phyloP scores from a whole-genome alignment of 2,797 vertebrate species.

The Sebastolobus altivelis region DNA sequence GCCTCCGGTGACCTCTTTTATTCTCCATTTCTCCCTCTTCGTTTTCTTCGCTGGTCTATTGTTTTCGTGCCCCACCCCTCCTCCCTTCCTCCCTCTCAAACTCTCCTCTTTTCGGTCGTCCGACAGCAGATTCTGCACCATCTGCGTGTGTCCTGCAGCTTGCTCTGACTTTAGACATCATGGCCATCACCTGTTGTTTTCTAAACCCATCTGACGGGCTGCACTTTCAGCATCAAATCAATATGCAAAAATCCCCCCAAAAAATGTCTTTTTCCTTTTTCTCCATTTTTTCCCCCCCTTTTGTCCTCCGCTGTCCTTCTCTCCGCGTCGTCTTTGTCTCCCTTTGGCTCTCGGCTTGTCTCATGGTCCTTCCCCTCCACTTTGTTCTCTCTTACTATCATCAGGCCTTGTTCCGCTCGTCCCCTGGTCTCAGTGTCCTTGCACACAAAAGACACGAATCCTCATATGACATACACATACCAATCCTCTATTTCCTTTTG shows the following conservation, averaged over 20 bases:
- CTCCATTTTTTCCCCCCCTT: conserved; percentile 9
- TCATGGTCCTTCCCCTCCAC: conserved; percentile 48
- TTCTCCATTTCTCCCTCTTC: conserved; percentile 66
- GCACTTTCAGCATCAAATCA: conserved; percentile 47
- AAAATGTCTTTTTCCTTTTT: conserved; percentile 25
- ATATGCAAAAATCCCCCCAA: conserved; percentile 11
- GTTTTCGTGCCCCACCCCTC: conserved; percentile 17
- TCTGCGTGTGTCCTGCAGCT: conserved; percentile 36
- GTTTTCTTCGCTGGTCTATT: conserved; percentile 52
- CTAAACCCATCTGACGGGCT: conserved; percentile 42
- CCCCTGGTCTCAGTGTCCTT: conserved; percentile 54
- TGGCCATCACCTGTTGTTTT: conserved; percentile 64
- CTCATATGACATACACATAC: conserved; percentile 35
- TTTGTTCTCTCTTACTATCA: conserved; percentile 56
- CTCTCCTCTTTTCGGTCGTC: conserved; percentile 25
- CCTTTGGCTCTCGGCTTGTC: conserved; percentile 61
- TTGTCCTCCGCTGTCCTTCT: conserved; percentile 65
- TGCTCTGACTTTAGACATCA: conserved; percentile 40
- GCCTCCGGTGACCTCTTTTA: conserved; percentile 78
- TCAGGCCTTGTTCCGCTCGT: conserved; percentile 33
- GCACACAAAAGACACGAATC: conserved; percentile 50
- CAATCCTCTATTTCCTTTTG: conserved; percentile 24
- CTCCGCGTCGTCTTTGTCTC: conserved; percentile 44
- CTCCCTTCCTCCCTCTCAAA: conserved; percentile 3
- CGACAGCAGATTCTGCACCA: conserved; percentile 22